Evolutionary conservation across 2,797 vertebrate genomes (phyloP).

Genomic region (Furcifer pardalis): DNA sequence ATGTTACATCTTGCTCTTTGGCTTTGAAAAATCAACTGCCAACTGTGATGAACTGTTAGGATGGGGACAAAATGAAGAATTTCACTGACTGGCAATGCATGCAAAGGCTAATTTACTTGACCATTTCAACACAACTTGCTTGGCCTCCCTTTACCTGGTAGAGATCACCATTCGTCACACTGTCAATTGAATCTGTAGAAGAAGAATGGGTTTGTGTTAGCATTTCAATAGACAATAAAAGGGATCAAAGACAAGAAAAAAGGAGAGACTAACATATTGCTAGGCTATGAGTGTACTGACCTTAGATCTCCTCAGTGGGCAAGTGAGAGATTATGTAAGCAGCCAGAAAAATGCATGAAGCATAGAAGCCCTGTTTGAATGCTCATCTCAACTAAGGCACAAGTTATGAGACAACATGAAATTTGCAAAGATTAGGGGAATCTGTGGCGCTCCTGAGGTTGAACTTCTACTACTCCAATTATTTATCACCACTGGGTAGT

Average conservation of each 20-base stretch:
- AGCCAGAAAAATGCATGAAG: background rate
- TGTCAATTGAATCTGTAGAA: slow-evolving; percentile 81
- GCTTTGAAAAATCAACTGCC: background rate
- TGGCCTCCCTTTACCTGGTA: slow-evolving; percentile 83
- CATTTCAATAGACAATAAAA: slow-evolving; percentile 20
- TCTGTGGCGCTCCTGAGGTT: too few relatives aligned
- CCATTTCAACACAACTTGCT: background rate
- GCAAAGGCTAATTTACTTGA: background rate
- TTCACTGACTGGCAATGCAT: background rate
- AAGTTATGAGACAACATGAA: too few relatives aligned
- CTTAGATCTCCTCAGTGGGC: background rate
- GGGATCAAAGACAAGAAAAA: background rate
- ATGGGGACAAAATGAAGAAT: too few relatives aligned
- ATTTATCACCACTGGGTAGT: too few relatives aligned
- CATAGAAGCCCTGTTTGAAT: background rate
- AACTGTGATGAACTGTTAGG: background rate
- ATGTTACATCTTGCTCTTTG: background rate
- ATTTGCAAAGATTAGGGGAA: too few relatives aligned
- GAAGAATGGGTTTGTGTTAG: slow-evolving; percentile 47
- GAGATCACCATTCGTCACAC: slow-evolving; percentile 86
- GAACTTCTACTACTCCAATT: too few relatives aligned
- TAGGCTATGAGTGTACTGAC: background rate
- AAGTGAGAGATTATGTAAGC: background rate
- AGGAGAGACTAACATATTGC: background rate
- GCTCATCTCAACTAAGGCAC: background rate